These are phyloP conservation scores for Helobdella robusta DNA, from an alignment of 2,888 invertebrate genomes.

Conservation along the genomic window DNA sequence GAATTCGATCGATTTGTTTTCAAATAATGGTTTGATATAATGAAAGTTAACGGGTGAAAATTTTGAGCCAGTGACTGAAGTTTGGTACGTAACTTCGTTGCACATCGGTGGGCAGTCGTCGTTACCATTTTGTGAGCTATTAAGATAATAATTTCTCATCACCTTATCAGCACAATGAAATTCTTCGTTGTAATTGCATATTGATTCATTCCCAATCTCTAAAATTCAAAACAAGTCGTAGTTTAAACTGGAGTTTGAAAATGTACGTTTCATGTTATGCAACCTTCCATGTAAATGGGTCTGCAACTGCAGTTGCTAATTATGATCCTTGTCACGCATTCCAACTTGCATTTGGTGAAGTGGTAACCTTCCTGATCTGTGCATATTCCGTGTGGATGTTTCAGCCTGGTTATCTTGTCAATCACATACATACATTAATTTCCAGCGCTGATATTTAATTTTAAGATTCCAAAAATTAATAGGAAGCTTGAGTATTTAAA, in stretches of 20 bases:
- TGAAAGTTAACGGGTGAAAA: not conserved
- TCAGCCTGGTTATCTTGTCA: not conserved
- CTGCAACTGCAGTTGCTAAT: constrained; percentile 9
- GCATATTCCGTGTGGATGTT: constrained; percentile 15
- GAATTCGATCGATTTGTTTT: not conserved
- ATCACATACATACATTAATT: not conserved
- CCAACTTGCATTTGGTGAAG: constrained; percentile 4
- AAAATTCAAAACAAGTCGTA: not conserved
- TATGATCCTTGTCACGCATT: not conserved
- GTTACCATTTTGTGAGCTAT: not conserved
- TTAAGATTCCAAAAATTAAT: too few species aligned
- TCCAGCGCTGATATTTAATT: not conserved
- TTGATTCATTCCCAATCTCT: not conserved
- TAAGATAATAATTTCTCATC: not conserved
- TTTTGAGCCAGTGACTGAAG: not conserved
- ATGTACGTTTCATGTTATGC: too few species aligned
- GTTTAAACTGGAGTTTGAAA: not conserved
- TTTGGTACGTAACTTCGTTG: not conserved
- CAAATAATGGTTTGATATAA: not conserved
- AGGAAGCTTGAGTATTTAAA: too few species aligned
- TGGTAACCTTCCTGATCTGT: constrained; percentile 12
- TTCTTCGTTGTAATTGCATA: constrained; percentile 18
- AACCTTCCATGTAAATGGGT: not conserved
- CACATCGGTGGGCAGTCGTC: constrained; percentile 18
- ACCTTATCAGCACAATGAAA: not conserved